These are phyloP conservation scores for Chelonus insularis DNA, from an alignment of 1,140 invertebrate genomes.

Conservation along the genomic window DNA sequence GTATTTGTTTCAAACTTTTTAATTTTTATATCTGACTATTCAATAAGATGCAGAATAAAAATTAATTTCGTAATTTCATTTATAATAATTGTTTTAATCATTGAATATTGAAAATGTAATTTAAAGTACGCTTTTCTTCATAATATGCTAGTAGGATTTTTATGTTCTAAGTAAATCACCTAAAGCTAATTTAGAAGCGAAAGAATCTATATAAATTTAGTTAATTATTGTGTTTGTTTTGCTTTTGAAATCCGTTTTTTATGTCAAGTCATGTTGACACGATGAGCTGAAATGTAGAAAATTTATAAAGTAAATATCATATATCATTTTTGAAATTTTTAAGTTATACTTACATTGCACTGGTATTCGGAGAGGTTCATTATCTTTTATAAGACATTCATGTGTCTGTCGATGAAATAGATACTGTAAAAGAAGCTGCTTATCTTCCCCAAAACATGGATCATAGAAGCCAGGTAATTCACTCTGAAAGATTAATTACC, in stretches of 20 bases:
- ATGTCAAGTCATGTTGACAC: conserved; percentile 59
- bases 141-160: background rate
- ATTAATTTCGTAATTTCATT: background rate
- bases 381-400: conserved; percentile 79
- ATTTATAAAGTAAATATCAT: background rate
- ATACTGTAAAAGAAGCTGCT: conserved; percentile 86
- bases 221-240: conserved; percentile 23
- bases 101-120: background rate
- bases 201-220: background rate
- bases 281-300: conserved; percentile 57
- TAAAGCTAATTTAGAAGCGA: too few species aligned
- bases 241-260: conserved; percentile 32
- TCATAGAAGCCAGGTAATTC: conserved; percentile 97
- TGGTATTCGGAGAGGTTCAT: conserved; percentile 78
- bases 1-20: too few species aligned
- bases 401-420: conserved; percentile 78
- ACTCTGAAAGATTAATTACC: conserved; percentile 69
- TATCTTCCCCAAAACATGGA: conserved; percentile 91
- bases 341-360: conserved; percentile 61
- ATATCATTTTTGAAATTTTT: background rate
- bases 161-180: conserved; percentile 1
- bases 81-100: background rate
- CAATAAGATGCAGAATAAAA: too few species aligned
- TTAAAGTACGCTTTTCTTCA: background rate
- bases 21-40: too few species aligned